phyloP scores from a whole-genome alignment of 1,140 invertebrate species.

The Procambarus virginalis region DNA sequence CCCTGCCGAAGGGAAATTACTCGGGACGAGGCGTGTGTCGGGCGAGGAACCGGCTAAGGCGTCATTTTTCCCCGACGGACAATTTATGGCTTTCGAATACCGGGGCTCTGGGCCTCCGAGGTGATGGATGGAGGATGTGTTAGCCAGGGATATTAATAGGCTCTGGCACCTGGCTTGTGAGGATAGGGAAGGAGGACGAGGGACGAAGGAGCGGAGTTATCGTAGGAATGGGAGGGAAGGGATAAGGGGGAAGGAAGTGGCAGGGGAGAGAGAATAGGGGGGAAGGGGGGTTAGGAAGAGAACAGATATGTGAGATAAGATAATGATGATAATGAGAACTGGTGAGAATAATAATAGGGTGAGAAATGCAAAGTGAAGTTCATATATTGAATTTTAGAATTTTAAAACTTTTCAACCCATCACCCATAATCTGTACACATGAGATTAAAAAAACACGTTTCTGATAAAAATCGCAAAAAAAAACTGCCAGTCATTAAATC shows the following conservation, averaged over 20 bases:
- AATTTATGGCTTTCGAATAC: constrained; percentile 29
- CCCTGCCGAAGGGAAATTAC: too few species aligned
- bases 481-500: too few species aligned
- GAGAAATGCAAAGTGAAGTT: not conserved
- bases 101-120: constrained; percentile 1
- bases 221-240: not conserved
- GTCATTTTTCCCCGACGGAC: constrained; percentile 2
- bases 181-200: not conserved
- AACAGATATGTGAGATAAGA: too few species aligned
- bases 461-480: too few species aligned
- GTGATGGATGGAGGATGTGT: constrained; percentile 32
- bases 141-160: constrained; percentile 35
- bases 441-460: too few species aligned
- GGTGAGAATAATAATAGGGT: not conserved
- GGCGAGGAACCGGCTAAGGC: not conserved
- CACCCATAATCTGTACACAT: too few species aligned
- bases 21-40: too few species aligned
- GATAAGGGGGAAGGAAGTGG: not conserved
- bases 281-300: not conserved
- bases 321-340: not conserved
- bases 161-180: not conserved
- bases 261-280: not conserved
- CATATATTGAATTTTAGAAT: too few species aligned
- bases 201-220: not conserved
- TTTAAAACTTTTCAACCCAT: too few species aligned